These are phyloP conservation scores for Thaumatotibia leucotreta DNA, from an alignment of 1,140 invertebrate genomes.

Conservation along the genomic window DNA sequence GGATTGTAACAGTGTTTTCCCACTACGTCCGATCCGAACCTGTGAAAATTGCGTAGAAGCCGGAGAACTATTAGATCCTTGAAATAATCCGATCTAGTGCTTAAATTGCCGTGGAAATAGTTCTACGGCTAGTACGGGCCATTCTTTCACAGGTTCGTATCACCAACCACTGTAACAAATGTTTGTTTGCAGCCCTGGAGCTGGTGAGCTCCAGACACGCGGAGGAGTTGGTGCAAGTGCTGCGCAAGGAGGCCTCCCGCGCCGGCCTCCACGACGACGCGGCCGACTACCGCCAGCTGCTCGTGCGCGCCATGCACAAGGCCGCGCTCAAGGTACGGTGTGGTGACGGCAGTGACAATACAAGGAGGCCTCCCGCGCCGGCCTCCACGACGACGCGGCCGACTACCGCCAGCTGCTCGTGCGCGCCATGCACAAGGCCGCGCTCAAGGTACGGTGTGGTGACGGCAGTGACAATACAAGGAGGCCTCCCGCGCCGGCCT, in stretches of 20 bases:
- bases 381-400: constrained; percentile 95
- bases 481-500: too few species aligned
- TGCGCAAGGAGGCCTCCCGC: constrained; percentile 97
- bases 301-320: constrained; percentile 96
- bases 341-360: too few species aligned
- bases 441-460: constrained; percentile 84
- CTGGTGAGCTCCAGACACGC: constrained; percentile 95
- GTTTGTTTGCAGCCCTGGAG: constrained; percentile 84
- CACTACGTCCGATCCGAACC: too few species aligned
- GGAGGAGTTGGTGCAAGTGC: constrained; percentile 95
- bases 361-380: constrained; percentile 94
- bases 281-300: constrained; percentile 95
- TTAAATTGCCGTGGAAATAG: too few species aligned
- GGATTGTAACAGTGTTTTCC: too few species aligned
- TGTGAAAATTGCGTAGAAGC: too few species aligned
- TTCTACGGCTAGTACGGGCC: too few species aligned
- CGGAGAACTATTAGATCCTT: too few species aligned
- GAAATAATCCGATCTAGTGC: too few species aligned
- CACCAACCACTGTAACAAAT: too few species aligned
- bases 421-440: constrained; percentile 95
- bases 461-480: too few species aligned
- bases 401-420: constrained; percentile 98
- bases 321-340: constrained; percentile 90
- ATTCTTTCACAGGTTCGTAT: too few species aligned
- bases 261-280: constrained; percentile 96